Conservation (phyloP, 2,113 vertebrate genomes). For the Coreoperca whiteheadi region DNA sequence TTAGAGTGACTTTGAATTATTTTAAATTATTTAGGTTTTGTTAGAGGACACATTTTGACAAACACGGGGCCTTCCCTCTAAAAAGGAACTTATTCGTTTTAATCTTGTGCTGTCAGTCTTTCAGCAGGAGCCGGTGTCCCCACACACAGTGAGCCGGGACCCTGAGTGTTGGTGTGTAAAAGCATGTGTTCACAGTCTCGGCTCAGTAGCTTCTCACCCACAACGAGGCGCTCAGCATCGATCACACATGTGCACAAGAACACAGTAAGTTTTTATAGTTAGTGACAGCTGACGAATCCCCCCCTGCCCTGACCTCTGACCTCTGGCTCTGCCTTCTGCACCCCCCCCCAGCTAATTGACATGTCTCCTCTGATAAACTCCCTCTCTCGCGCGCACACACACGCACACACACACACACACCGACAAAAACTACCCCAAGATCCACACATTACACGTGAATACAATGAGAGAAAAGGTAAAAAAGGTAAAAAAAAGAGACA, state of each 20-base stretch:
- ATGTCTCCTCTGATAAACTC: conserved; percentile 76
- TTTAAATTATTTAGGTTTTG: not conserved
- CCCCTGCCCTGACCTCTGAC: conserved; percentile 70
- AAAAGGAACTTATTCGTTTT: conserved; percentile 3
- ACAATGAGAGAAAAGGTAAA: not conserved
- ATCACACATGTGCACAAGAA: conserved; percentile 3
- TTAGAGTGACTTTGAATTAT: not conserved
- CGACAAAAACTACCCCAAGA: not conserved
- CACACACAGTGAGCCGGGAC: conserved; percentile 51
- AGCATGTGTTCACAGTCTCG: conserved; percentile 61
- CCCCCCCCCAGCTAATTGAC: conserved; percentile 73
- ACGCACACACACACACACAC: conserved; percentile 7
- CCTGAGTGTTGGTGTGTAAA: conserved; percentile 21
- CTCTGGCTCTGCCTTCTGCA: conserved; percentile 65
- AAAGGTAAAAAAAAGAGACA: not conserved
- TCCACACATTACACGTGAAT: not conserved
- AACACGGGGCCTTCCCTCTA: not conserved
- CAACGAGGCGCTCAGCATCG: conserved; percentile 28
- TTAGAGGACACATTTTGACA: not conserved
- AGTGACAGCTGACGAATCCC: conserved; percentile 80
- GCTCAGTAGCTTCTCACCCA: conserved; percentile 55
- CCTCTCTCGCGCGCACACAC: conserved; percentile 4
- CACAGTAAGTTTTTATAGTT: conserved; percentile 79
- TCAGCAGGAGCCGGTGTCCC: conserved; percentile 36
- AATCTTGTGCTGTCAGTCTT: not conserved